Percentiles rank a stretch among this genome's conserved stretches.
Evolutionary conservation across 2,113 vertebrate genomes (phyloP).

Genomic region (Psittacula cyanocephala): DNA sequence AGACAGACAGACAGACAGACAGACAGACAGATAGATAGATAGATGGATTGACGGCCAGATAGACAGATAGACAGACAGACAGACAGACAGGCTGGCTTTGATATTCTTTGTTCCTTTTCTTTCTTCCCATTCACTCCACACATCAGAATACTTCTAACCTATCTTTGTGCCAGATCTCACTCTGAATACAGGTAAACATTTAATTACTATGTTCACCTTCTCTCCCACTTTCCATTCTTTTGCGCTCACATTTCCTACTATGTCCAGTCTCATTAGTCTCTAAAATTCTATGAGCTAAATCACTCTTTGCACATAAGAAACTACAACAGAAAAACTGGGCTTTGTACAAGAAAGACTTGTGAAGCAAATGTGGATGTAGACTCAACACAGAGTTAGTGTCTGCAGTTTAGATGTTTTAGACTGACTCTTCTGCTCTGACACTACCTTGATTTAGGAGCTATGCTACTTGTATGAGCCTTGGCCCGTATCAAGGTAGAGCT

Average conservation of each 20-base stretch:
- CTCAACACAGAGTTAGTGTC: background rate
- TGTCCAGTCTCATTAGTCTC: background rate
- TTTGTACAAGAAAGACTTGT: background rate
- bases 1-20: background rate
- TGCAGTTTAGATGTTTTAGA: background rate
- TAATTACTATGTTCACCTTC: background rate
- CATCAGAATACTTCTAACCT: background rate
- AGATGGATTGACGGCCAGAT: background rate
- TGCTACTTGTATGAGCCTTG: background rate
- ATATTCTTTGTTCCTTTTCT: background rate
- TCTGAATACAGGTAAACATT: background rate
- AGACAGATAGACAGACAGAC: background rate
- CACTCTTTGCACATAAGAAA: background rate
- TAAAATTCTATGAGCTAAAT: background rate
- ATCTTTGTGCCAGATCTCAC: background rate
- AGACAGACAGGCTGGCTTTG: background rate
- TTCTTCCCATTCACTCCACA: background rate
- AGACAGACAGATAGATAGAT: background rate
- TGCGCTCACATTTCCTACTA: background rate
- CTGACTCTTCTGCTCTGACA: background rate
- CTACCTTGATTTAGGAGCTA: background rate
- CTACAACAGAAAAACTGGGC: background rate
- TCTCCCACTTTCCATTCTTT: background rate
- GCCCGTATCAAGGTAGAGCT: background rate
- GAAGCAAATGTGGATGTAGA: background rate